Base-by-base conservation (phyloP, 2,113 vertebrate species). In the Chiloscyllium plagiosum region DNA sequence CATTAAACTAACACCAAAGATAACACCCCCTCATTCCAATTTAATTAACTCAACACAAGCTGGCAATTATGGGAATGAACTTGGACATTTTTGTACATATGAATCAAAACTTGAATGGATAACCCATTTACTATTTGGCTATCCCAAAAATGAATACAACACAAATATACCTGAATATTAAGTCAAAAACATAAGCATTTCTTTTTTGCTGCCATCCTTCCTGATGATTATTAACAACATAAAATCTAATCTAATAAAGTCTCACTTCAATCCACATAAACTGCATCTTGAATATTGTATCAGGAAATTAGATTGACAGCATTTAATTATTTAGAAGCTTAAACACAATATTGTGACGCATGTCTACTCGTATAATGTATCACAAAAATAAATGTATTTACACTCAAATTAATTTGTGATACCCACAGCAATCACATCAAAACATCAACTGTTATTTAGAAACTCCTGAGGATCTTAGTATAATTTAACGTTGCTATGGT, bases 401-500 rank as follows among this genome's bases (percentile, higher is more conserved):
- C n/a, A 93, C 37, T 22, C n/a, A 22, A 83, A 17, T 93, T 66
- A 93, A 93, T 68, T 92, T 66, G 33, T 68, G 17, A 37, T 93
- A 93, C n/a, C 19, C 15, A 93, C 33, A 66, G 37, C 66, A 93
- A 68, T 66, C 61, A 93, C 6, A 93, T 93, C 89, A 66, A 66
- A 68, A 66, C 89, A 37, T 66, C 33, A 93, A 65, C 56, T 29
- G n/a, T 66, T 19, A n/a, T 66, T 92, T 66, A n/a, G 61, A 92
- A 92, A 61, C 61, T 93, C 66, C 89, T 66, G 66, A 61, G 29
- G 33, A 90, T 61, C 87, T 61, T 90, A 93, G n/a, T 37, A 66
- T 68, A 66, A 93, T 42, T 93, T 93, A 92, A 92, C n/a, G 89
- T 92, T 92, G 89, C 89, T 66, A 93, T 93, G 86, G 86, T 89